Evolutionary conservation across 2,113 vertebrate species (phyloP), one percentile per base, ranked within the genome.

Genomic region (Bujurquina vittata): DNA sequence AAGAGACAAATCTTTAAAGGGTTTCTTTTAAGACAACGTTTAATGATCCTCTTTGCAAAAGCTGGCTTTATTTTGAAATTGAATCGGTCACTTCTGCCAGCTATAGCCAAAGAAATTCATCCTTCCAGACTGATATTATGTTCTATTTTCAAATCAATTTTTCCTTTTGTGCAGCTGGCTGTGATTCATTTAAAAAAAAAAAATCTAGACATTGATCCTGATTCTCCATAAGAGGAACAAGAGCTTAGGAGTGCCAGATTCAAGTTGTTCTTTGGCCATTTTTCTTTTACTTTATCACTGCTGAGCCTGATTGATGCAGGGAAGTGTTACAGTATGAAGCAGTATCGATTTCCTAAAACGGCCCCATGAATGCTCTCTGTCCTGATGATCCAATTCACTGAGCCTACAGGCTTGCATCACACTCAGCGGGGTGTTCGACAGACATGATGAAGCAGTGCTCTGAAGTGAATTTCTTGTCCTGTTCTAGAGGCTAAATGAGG

Each of bases 61-160:
- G 54, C 46, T 55, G 46, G 17, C 31, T 78, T 81, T 56, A 81
- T 78, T 83, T 84, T 77, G 49, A 73, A 83, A 84, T 59, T 67
- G 63, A 79, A 80, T 74, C 4, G 18, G 65, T 65, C 57, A 20
- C 54, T 69, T 69, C 40, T 58, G n/a, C 81, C 67, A 56, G 58
- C 63, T 77, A 1, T 18, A 52, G 80, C 43, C 29, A 49, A 52
- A 46, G 62, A 84, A 81, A 84, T 55, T 76, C 52, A 37, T 86
- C 72, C 75, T 84, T 81, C 61, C 67, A 55, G 75, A 59, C 33
- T 65, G 33, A 61, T 80, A 88, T 92, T 88, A 83, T 89, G 81
- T 84, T 75, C 80, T 65, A 84, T 93, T 93, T 93, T 89, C 82
- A 76, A 85, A 92, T 94, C 90, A 84, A 92, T 94, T 81, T 35